Base-by-base conservation (phyloP, 2,113 vertebrate genomes). In the Shinisaurus crocodilurus region DNA sequence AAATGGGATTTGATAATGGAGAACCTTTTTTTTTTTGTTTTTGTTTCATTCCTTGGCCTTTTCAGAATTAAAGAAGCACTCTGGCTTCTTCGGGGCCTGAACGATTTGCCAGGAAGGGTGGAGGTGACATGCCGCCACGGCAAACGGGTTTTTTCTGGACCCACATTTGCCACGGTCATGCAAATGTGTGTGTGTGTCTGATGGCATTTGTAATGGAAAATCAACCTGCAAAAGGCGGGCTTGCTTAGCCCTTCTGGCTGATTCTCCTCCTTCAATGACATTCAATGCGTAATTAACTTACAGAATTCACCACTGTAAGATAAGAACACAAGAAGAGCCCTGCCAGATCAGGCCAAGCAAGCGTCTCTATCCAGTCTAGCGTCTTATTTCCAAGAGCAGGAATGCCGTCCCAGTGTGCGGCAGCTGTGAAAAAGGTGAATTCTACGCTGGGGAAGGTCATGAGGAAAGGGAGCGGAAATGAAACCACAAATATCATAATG, bases 1-100 rank as follows among this genome's bases (percentile, higher is more conserved):
- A 93, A 94, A 6, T 83, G 92, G 90, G 93, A 7, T 91, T 93
- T 87, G 91, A 75, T 93, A 87, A 92, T 23, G 72, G 87, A 81
- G 87, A 43, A 74, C 63, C 88, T 0, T 76, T 91, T 48, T 27
- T 54, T 50, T 88, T 87, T 74, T 0, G 1, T 76, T 91, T 48
- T 27, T 54, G 60, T 88, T 87, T 74, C 0, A 0, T 65, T n/a
- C 89, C 48, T 60, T 90, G 92, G 94, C 87, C 80, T 57, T 87
- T 50, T 54, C 50, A 63, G 18, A 54, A 63, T 89, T 74, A 40
- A 48, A 74, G 50, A 23, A 60, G 16, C 15, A 1, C 18, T n/a
- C 27, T 25, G 23, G 32, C 37, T 34, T 84, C 54, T 65, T 43
- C 3, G 1, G 63, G 63, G 12, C 2, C 16, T 40, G 60, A 65